These are phyloP conservation scores for Pocota personata DNA, from an alignment of 2,888 invertebrate genomes.

Conservation along the genomic window DNA sequence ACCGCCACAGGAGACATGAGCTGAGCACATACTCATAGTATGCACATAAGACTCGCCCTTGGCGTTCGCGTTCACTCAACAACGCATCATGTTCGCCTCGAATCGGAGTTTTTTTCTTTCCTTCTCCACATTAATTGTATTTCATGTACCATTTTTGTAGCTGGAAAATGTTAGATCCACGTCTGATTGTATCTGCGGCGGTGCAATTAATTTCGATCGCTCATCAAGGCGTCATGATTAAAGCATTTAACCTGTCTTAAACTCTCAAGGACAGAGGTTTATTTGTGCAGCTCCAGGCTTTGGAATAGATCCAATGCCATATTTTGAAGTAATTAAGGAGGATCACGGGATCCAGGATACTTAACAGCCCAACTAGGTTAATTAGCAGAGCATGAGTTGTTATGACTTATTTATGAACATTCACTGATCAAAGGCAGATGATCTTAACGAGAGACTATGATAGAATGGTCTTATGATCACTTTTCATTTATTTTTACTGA, in stretches of 20 bases:
- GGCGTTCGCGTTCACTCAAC: constrained; percentile 68
- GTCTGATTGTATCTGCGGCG: constrained; percentile 58
- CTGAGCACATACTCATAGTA: not conserved
- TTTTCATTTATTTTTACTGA: too few relatives aligned
- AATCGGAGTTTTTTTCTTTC: not conserved
- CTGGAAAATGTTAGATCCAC: constrained; percentile 67
- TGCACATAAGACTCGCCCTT: constrained; percentile 50
- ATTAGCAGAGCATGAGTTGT: constrained; percentile 16
- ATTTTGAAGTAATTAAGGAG: not conserved
- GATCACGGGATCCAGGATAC: not conserved
- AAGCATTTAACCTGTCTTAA: constrained; percentile 43
- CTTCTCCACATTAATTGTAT: constrained; percentile 57
- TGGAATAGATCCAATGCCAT: constrained; percentile 4
- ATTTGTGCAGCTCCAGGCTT: not conserved
- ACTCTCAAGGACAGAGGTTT: constrained; percentile 44
- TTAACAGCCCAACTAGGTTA: constrained; percentile 31
- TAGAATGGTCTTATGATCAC: too few relatives aligned
- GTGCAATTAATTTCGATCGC: constrained; percentile 62
- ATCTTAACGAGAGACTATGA: too few relatives aligned
- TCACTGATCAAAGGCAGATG: too few relatives aligned
- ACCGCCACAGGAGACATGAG: constrained; percentile 30
- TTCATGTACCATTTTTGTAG: constrained; percentile 67
- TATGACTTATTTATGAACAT: constrained; percentile 12
- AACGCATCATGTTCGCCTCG: constrained; percentile 57
- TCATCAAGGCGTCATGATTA: constrained; percentile 59